These are phyloP conservation scores for Streptopelia turtur DNA, from an alignment of 2,797 vertebrate species.

Conservation along the genomic window DNA sequence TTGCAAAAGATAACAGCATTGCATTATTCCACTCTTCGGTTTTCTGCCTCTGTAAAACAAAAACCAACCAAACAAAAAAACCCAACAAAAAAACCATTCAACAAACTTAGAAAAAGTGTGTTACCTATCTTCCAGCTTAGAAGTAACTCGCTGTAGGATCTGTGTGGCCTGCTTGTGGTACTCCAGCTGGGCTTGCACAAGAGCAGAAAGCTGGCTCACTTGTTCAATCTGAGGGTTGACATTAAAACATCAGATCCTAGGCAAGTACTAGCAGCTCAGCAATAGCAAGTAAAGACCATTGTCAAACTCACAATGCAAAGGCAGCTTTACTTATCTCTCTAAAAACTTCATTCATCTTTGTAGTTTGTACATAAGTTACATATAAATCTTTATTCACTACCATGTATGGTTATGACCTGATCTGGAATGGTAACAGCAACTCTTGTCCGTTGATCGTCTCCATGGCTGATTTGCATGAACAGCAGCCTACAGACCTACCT, in stretches of 20 bases:
- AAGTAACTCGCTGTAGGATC: slow-evolving; percentile 92
- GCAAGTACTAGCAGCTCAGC: background rate
- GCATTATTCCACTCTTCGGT: background rate
- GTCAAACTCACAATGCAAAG: background rate
- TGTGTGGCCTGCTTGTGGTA: slow-evolving; percentile 94
- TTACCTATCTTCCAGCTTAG: slow-evolving; percentile 93
- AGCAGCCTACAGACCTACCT: background rate
- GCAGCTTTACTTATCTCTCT: background rate
- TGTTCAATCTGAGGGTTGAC: slow-evolving; percentile 89
- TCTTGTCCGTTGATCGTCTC: background rate
- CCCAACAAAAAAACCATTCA: background rate
- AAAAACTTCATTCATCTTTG: background rate
- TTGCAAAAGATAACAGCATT: background rate
- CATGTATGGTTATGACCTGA: background rate
- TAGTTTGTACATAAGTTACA: background rate
- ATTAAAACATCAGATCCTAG: background rate
- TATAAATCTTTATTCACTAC: background rate
- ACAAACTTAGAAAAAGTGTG: background rate
- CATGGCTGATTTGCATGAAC: background rate
- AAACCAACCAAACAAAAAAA: background rate
- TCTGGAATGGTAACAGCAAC: background rate
- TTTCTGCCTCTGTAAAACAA: background rate
- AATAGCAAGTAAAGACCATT: background rate
- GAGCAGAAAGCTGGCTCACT: slow-evolving; percentile 94
- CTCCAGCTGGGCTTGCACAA: slow-evolving; percentile 95